Conservation (phyloP, 2,797 vertebrate genomes). For the Myiothlypis chrysogaster region DNA sequence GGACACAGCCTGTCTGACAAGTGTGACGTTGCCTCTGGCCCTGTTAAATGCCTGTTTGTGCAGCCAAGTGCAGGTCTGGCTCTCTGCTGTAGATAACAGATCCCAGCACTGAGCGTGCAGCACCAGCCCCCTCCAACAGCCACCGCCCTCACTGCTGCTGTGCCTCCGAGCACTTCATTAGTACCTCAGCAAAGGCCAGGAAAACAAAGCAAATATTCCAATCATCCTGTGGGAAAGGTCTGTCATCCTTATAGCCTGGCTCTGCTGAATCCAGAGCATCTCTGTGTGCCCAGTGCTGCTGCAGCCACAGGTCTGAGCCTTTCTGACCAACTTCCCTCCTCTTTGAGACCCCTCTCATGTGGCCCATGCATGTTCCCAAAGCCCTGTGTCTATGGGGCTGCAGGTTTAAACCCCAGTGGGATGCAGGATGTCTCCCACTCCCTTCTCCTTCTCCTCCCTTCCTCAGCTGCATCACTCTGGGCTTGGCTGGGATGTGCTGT, state of each 20-base stretch:
- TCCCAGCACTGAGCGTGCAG: not conserved
- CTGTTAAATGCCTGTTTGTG: not conserved
- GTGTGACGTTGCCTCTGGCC: not conserved
- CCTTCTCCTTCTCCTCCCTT: not conserved
- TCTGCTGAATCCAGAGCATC: not conserved
- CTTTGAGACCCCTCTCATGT: no score
- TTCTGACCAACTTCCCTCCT: not conserved
- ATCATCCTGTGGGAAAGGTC: not conserved
- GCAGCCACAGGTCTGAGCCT: not conserved
- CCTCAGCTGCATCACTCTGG: not conserved
- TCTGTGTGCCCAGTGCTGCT: not conserved
- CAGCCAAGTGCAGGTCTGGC: not conserved
- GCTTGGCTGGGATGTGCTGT: not conserved
- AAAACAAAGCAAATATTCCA: not conserved
- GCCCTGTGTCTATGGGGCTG: not conserved
- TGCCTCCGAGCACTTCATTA: slow-evolving; percentile 18
- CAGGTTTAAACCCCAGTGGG: not conserved
- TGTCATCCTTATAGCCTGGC: not conserved
- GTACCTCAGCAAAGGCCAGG: not conserved
- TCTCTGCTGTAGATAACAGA: not conserved
- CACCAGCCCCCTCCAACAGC: not conserved
- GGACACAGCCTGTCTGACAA: not conserved
- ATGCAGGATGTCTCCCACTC: not conserved
- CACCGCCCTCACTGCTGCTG: not conserved
- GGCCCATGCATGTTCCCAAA: not conserved